A percentile compares a stretch with the other conserved stretches of the same genome.
phyloP scores from a whole-genome alignment of 2,888 invertebrate genomes.

The Gnatocerus cornutus region DNA sequence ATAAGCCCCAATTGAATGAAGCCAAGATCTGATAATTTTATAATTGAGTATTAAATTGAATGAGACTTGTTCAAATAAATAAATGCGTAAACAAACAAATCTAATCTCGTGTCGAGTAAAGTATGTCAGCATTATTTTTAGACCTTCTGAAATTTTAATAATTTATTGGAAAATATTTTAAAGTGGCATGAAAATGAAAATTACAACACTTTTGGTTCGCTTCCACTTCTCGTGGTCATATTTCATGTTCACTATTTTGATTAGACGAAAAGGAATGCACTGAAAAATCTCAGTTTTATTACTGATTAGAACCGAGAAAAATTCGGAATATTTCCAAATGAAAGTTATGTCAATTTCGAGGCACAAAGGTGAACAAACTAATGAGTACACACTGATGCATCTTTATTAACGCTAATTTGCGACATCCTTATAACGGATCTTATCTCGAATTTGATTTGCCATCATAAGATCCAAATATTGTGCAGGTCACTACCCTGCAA shows the following conservation, averaged over 20 bases:
- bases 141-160: conserved; percentile 12
- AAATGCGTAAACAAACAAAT: conserved; percentile 16
- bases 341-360: conserved; percentile 9
- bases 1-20: conserved; percentile 23
- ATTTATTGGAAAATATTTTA: conserved; percentile 3
- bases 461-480: conserved; percentile 31
- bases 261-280: conserved; percentile 17
- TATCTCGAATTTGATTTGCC: conserved; percentile 24
- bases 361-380: conserved; percentile 25
- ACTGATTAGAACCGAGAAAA: conserved; percentile 13
- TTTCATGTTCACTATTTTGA: neutral
- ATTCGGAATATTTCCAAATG: conserved; percentile 19
- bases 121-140: conserved; percentile 20
- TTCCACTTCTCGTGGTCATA: neutral
- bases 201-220: no score
- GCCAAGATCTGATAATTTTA: conserved; percentile 10
- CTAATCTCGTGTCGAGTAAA: conserved; percentile 14
- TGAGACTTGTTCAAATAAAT: conserved; percentile 3
- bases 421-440: conserved; percentile 34
- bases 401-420: conserved; percentile 27
- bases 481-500: conserved; percentile 27
- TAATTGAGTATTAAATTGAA: conserved; percentile 18
- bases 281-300: conserved; percentile 18
- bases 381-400: conserved; percentile 12
- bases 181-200: neutral